Evolutionary conservation across 2,113 vertebrate species (phyloP), one percentile per base, ranked within the genome.

Genomic region (Serilophus lunatus): DNA sequence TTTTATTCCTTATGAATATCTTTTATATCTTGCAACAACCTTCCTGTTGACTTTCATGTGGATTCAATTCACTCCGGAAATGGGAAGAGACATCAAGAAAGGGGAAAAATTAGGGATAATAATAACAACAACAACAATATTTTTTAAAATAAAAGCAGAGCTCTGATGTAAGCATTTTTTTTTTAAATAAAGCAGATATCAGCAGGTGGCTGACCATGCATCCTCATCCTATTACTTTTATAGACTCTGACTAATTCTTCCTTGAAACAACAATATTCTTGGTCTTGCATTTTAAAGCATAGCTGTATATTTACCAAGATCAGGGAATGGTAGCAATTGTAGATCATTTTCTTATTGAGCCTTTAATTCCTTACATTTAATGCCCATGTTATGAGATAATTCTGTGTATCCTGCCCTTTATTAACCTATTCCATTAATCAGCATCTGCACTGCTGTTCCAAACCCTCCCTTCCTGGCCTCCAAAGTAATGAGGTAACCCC

Each of bases 371-470:
- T 92, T 92, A 79, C 53, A 91, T 72, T 70, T 91, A 82, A 45
- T 93, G 54, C 8, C 54, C 31, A 82, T 88, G 65, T 79, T 83
- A 93, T 80, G 50, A 93, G 45, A 83, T 87, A 75, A 86, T 78
- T 82, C 49, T 89, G 89, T 90, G 89, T 84, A 72, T 90, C 47
- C 49, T 97, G 92, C 80, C 77, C 94, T 95, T 95, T 95, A 93
- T 96, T 97, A 96, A 93, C 82, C 63, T 86, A 53, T 70, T 85
- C 61, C 45, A 95, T 97, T 95, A 95, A 95, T 96, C 93, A 96
- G 54, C 70, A 92, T 82, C 81, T 94, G 18, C 57, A 63, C 50
- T 74, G 74, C 81, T 89, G 53, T 85, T 93, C 57, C 92, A 72
- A 89, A 93, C 65, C 76, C 70, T 92, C 72, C 65, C 54, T 95